Conservation (phyloP, 2,888 invertebrate species). For the Xestia ashworthii region DNA sequence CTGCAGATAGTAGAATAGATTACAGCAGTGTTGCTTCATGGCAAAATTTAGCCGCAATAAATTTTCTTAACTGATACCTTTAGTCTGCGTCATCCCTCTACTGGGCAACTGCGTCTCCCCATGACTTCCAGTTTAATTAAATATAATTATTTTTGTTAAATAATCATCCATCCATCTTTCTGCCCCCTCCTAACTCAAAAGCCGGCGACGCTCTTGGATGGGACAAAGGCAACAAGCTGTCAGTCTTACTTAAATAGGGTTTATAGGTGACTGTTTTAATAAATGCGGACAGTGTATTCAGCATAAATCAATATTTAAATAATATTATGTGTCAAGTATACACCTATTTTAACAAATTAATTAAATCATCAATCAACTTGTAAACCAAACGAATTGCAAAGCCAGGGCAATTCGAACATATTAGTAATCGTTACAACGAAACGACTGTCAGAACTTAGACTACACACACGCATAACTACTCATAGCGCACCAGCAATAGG, state of each 20-base stretch:
- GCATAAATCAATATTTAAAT: conserved; percentile 32
- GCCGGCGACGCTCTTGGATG: not conserved
- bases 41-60: too few species aligned
- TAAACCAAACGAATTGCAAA: not conserved
- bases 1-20: too few species aligned
- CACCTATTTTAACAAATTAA: conserved; percentile 8
- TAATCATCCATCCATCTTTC: too few species aligned
- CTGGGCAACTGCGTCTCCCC: too few species aligned
- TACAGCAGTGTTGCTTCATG: too few species aligned
- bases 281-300: conserved; percentile 21
- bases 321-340: conserved; percentile 5
- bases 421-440: not conserved
- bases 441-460: not conserved
- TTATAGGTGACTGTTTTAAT: conserved; percentile 28
- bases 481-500: not conserved
- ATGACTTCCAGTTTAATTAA: too few species aligned
- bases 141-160: too few species aligned
- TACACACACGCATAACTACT: not conserved
- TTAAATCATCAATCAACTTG: not conserved
- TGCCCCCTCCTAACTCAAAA: too few species aligned
- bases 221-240: conserved; percentile 9
- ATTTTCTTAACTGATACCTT: too few species aligned
- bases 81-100: too few species aligned
- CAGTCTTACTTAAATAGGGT: conserved; percentile 20
- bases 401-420: not conserved